Conservation (phyloP, 1,140 invertebrate genomes). For the Bicyclus anynana region DNA sequence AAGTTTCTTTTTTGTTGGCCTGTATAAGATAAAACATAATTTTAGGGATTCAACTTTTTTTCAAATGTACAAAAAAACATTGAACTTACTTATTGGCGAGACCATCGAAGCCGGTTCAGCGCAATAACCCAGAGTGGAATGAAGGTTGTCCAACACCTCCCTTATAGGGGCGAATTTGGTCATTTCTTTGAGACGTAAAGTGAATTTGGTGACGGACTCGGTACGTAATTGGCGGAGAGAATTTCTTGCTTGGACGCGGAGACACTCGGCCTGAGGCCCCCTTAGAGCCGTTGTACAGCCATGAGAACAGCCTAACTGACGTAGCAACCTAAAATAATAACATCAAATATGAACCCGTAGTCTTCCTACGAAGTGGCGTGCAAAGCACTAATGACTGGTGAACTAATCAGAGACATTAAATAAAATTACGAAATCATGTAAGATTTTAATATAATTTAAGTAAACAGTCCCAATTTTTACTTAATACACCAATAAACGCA, state of each 20-base stretch:
- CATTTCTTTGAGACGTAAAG: constrained; percentile 87
- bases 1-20: constrained; percentile 83
- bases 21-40: constrained; percentile 17
- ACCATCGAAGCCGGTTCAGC: constrained; percentile 90
- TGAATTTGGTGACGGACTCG: constrained; percentile 84
- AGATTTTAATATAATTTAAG: no score
- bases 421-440: no score
- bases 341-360: background rate
- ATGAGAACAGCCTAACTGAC: constrained; percentile 93
- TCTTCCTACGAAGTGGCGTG: no score
- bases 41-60: background rate
- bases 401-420: no score
- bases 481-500: no score
- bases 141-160: constrained; percentile 95
- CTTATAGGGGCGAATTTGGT: constrained; percentile 86
- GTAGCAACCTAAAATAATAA: constrained; percentile 82
- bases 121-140: constrained; percentile 97
- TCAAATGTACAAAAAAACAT: no score
- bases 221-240: constrained; percentile 87
- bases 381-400: no score
- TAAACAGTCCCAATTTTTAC: no score
- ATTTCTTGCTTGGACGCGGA: constrained; percentile 91
- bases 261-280: constrained; percentile 92
- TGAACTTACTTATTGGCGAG: constrained; percentile 89
- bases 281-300: constrained; percentile 87